Conservation (phyloP, 2,888 invertebrate genomes). For the Epinotia demarniana region DNA sequence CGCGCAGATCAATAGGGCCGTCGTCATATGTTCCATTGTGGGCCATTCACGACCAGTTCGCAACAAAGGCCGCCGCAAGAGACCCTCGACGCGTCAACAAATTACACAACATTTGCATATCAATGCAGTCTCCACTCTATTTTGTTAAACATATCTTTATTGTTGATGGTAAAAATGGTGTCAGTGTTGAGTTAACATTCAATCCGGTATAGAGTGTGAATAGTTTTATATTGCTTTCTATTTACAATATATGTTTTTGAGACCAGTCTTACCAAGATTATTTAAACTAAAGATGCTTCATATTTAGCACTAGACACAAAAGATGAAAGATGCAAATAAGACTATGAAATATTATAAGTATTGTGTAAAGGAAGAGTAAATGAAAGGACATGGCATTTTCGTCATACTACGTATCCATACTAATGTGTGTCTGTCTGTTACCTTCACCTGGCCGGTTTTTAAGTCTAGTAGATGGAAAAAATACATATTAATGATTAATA, state of each 20-base stretch:
- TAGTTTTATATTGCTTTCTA: conserved; percentile 22
- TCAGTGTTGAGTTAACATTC: conserved; percentile 65
- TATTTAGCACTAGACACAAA: not conserved
- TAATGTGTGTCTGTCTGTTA: no score
- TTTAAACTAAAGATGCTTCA: not conserved
- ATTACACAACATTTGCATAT: conserved; percentile 82
- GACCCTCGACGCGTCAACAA: conserved; percentile 83
- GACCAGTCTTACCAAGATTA: conserved; percentile 15
- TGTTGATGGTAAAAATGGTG: conserved; percentile 66
- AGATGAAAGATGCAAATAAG: not conserved
- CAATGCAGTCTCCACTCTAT: conserved; percentile 67
- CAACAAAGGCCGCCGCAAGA: conserved; percentile 80
- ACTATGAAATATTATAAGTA: not conserved
- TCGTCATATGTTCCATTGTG: conserved; percentile 78
- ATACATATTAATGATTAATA: no score
- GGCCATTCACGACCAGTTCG: conserved; percentile 71
- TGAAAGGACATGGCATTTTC: not conserved
- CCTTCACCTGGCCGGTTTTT: no score
- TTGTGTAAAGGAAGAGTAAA: not conserved
- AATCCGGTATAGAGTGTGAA: conserved; percentile 39
- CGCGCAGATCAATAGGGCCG: conserved; percentile 71
- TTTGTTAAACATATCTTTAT: conserved; percentile 73
- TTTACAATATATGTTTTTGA: conserved; percentile 15
- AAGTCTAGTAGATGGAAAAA: no score
- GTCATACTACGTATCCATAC: no score